Conservation (phyloP, 2,888 invertebrate species). For the Melipona beecheii region DNA sequence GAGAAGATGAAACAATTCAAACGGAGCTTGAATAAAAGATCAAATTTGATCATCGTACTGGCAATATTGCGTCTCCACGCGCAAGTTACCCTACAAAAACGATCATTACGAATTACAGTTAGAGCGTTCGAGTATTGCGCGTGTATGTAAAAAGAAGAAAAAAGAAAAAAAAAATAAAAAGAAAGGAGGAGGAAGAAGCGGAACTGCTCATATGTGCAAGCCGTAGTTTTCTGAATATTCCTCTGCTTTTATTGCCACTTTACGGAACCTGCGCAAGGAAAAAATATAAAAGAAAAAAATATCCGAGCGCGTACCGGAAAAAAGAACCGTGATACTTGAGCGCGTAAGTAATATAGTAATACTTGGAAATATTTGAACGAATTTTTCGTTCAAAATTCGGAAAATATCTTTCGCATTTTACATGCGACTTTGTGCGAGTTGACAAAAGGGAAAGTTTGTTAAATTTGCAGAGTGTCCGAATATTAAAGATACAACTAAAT, state of each 20-base stretch:
- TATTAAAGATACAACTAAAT: no score
- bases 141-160: background rate
- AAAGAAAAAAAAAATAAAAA: background rate
- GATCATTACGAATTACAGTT: background rate
- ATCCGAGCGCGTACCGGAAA: background rate
- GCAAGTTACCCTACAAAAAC: no score
- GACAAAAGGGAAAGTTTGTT: background rate
- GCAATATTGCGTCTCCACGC: background rate
- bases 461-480: background rate
- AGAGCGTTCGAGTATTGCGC: background rate
- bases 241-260: conserved; percentile 56
- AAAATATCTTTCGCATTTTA: background rate
- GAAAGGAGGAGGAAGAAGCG: background rate
- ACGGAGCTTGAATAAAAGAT: background rate
- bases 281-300: conserved; percentile 21
- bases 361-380: background rate
- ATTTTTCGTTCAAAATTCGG: conserved; percentile 13
- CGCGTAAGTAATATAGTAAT: background rate
- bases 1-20: no score
- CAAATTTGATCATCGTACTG: background rate
- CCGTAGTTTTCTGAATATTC: conserved; percentile 30
- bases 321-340: background rate
- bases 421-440: background rate
- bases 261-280: conserved; percentile 3
- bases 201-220: conserved; percentile 36